Base-by-base conservation (phyloP, 2,888 invertebrate species). In the Polyploca ridens region DNA sequence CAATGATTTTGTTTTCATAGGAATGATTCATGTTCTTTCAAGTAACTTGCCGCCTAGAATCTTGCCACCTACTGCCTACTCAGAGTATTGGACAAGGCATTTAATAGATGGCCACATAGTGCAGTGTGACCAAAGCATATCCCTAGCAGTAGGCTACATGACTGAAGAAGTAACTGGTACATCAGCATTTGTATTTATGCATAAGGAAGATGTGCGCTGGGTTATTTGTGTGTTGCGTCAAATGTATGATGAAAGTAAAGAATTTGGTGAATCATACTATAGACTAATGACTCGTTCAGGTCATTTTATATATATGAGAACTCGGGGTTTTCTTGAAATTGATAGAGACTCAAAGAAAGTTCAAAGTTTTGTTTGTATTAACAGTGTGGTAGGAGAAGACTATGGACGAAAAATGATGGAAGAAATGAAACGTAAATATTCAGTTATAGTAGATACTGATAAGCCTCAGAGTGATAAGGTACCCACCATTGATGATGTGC, bases 21-120 rank as follows among this genome's bases (percentile, higher is more conserved):
- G 97, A 64, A 95, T 98, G 85, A 97, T 96, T 33, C 95, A 96
- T 82, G 93, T 97, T 35, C 89, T 96, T 76, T 83, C 92, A 10
- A 90, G 84, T 76, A 80, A 86, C 35, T 95, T 96, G 80, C 97
- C 97, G 65, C 83, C 90, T 46, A 84, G 87, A 62, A 86, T 94
- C 62, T 95, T 96, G 63, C 95, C 97, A 62, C 96, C 94, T 1
- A 89, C 91, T 49, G 90, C 96, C 44, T 96, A 96, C 75, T 96
- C 98, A 79, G 98, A 98, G 87, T 99, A 98, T 88, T 96, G 97
- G 83, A 98, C 98, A 0, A 95, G 98, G 73, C 98, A 99, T 90
- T 94, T 97, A 65, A 96, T 98, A 63, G 98, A 98, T 91, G 98
- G 98, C 0, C 95, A 97, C 61, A 98, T 99, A 73, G 96, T 98